Evolutionary conservation across 2,888 invertebrate species (phyloP).

Genomic region (Loripinus fragilis): DNA sequence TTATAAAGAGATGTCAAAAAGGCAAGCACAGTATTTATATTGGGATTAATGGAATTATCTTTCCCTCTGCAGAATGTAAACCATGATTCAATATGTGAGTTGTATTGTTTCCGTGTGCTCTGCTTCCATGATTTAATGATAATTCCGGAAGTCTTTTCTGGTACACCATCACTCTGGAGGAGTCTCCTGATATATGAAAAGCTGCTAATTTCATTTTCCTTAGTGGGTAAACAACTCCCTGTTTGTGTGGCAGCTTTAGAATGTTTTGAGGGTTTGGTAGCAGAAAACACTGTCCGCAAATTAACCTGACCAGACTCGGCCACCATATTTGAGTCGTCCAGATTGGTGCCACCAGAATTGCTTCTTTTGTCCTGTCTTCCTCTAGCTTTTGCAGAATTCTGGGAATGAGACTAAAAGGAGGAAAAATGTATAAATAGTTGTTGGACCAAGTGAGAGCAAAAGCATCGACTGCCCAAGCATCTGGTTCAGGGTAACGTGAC

Average conservation of each 20-base stretch:
- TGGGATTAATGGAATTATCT: too few species aligned
- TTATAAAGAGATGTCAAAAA: not conserved
- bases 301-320: too few species aligned
- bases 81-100: not conserved
- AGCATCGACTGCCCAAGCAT: conserved; percentile 20
- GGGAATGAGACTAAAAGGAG: conserved; percentile 30
- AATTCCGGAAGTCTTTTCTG: too few species aligned
- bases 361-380: conserved; percentile 20
- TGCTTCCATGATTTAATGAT: too few species aligned
- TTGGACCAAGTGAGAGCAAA: conserved; percentile 20
- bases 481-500: conserved; percentile 9
- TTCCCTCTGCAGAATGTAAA: too few species aligned
- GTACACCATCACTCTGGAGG: not conserved
- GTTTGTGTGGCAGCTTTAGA: conserved; percentile 30
- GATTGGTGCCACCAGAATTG: conserved; percentile 25
- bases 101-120: conserved; percentile 50
- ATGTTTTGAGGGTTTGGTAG: conserved; percentile 21
- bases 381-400: conserved; percentile 28
- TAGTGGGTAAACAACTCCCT: conserved; percentile 33
- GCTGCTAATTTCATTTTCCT: conserved; percentile 41
- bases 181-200: not conserved
- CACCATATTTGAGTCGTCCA: too few species aligned
- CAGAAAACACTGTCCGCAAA: too few species aligned
- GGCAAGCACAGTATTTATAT: not conserved
- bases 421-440: conserved; percentile 25